A percentile compares a stretch with the other conserved stretches of the same genome.
Conservation (phyloP, 1,140 invertebrate species). For the Drosophila malerkotliana region DNA sequence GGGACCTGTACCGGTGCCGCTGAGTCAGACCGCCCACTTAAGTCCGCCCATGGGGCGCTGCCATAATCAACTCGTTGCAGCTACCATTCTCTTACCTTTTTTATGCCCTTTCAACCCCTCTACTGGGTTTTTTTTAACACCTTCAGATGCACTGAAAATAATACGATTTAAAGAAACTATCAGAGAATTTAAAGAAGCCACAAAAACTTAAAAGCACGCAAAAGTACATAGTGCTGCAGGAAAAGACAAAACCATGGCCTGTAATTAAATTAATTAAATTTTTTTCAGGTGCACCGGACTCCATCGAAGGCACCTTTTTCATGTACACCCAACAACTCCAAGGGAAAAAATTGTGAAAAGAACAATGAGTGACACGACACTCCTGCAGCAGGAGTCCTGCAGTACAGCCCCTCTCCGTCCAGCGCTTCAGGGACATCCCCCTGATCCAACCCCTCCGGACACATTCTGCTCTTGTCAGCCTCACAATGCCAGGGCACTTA, state of each 20-base stretch:
- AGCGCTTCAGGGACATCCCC: constrained; percentile 3
- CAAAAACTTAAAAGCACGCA: not conserved
- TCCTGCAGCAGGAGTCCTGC: constrained; percentile 25
- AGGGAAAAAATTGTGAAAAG: constrained; percentile 70
- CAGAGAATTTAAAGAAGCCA: not conserved
- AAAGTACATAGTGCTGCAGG: not conserved
- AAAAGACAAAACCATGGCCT: not conserved
- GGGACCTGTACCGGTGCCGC: constrained; percentile 10
- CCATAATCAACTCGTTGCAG: constrained; percentile 68
- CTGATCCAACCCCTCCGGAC: constrained; percentile 4
- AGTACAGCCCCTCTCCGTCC: not conserved
- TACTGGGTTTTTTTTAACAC: constrained; percentile 46
- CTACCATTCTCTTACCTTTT: constrained; percentile 12
- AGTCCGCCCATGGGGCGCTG: constrained; percentile 55
- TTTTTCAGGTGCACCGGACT: constrained; percentile 13
- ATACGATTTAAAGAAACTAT: no score
- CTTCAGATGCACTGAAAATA: constrained; percentile 31
- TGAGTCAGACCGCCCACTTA: constrained; percentile 60
- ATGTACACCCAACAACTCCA: constrained; percentile 52
- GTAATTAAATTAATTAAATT: constrained; percentile 9
- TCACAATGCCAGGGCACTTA: constrained; percentile 75
- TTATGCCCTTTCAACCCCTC: not conserved
- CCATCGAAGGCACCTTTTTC: constrained; percentile 55
- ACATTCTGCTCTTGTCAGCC: constrained; percentile 65
- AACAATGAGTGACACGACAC: constrained; percentile 66